Evolutionary conservation across 2,888 invertebrate genomes (phyloP).

Genomic region (Mythimna vitellina): DNA sequence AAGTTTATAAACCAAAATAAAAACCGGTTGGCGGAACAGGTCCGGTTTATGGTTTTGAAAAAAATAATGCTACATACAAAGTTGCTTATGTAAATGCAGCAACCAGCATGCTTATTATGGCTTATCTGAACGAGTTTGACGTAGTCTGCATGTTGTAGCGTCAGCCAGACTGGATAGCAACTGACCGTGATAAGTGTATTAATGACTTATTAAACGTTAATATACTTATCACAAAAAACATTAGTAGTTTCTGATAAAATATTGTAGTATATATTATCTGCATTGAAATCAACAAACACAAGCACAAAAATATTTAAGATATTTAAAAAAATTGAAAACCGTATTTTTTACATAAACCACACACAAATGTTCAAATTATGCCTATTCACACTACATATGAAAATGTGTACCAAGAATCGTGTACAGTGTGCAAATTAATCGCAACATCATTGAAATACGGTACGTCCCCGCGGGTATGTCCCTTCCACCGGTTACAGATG

Average conservation of each 20-base stretch:
- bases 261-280: neutral
- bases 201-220: neutral
- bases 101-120: slow-evolving; percentile 14
- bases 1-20: slow-evolving; percentile 26
- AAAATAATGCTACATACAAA: slow-evolving; percentile 27
- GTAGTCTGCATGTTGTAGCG: slow-evolving; percentile 5
- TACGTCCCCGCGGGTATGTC: slow-evolving; percentile 63
- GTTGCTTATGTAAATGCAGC: slow-evolving; percentile 20
- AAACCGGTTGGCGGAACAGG: slow-evolving; percentile 44
- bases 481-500: slow-evolving; percentile 38
- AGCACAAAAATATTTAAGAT: neutral
- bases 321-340: neutral
- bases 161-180: slow-evolving; percentile 9
- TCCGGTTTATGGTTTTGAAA: slow-evolving; percentile 26
- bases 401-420: slow-evolving; percentile 37
- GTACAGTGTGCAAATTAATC: slow-evolving; percentile 41
- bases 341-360: slow-evolving; percentile 1
- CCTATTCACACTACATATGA: slow-evolving; percentile 16
- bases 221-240: neutral
- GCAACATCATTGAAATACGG: slow-evolving; percentile 50
- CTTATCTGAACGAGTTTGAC: slow-evolving; percentile 6
- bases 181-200: neutral
- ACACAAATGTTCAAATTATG: slow-evolving; percentile 8
- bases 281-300: neutral
- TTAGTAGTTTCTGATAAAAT: too few species aligned